Evolutionary conservation across 2,113 vertebrate species (phyloP), one percentile per base, ranked within the genome.

Genomic region (Larimichthys polyactis): DNA sequence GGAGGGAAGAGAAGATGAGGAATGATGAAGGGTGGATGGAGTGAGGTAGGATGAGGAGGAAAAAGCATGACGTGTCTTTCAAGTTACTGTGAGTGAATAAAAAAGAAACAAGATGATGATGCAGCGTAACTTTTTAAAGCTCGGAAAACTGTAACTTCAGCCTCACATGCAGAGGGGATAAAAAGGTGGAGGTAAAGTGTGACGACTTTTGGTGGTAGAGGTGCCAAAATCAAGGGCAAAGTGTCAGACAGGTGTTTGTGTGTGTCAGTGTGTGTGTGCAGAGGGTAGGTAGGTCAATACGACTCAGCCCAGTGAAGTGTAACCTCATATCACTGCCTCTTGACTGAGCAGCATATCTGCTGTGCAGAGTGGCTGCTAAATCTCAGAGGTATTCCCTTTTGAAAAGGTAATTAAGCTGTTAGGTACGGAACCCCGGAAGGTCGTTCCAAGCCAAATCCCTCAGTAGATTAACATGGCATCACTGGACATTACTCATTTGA

Each of bases 401-500:
- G 73, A 89, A 92, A 92, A 92, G 84, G 89, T 93, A 94, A 94
- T 94, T 94, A 94, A 90, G 88, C 81, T 63, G 83, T 90, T 86
- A 82, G 87, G 88, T 84, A 82, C 55, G 43, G 84, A 79, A 84
- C 29, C 62, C 80, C 20, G 78, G 89, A 92, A 94, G 90, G 94
- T 94, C 90, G 80, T 92, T 92, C 90, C 78, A 77, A 90, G 85
- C 81, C 92, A 89, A 89, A 91, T 91, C 88, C 82, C 89, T 54
- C 74, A 68, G 75, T 82, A 84, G 78, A 93, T 94, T 94, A 93
- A 87, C 77, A 71, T 71, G 82, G 81, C 78, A 71, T 89, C 82
- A 71, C 76, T 81, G 69, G 87, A 90, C 89, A 90, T 91, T 83
- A 88, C 72, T 89, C 78, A 90, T 90, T 90, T 81, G 69, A 87